phyloP scores from a whole-genome alignment of 2,113 vertebrate species.

The Elaphurus davidianus region DNA sequence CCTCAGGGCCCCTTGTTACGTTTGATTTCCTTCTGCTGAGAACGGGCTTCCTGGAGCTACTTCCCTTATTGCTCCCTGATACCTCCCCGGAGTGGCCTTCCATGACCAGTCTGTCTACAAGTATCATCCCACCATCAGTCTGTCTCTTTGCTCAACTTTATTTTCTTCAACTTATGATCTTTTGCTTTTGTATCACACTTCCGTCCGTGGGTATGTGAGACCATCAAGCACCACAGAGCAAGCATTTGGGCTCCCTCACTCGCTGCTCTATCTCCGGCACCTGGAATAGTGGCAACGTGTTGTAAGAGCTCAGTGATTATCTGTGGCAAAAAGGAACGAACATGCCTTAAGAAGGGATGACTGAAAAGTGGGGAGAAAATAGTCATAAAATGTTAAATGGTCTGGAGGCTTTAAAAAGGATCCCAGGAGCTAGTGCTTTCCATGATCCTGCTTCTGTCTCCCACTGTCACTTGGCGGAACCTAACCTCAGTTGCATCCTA shows the following conservation, averaged over 20 bases:
- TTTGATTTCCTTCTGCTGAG: background rate
- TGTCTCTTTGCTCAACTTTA: background rate
- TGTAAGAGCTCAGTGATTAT: background rate
- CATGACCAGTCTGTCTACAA: background rate
- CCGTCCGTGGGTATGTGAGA: background rate
- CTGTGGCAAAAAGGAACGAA: background rate
- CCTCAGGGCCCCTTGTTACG: background rate
- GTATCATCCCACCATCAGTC: background rate
- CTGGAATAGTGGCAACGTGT: background rate
- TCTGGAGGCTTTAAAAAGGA: background rate
- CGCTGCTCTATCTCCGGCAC: background rate
- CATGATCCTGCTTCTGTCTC: background rate
- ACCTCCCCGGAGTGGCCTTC: background rate
- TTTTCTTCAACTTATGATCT: background rate
- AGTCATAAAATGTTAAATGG: background rate
- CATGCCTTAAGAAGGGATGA: background rate
- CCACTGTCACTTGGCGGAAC: background rate
- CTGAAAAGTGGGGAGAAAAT: background rate
- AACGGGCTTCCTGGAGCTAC: background rate
- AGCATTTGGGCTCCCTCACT: background rate
- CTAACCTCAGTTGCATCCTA: background rate
- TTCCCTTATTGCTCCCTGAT: background rate
- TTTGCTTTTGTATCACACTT: background rate
- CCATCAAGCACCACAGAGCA: background rate
- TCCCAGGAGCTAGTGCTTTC: background rate